Evolutionary conservation across 2,113 vertebrate genomes (phyloP), one percentile per base, ranked within the genome.

Genomic region (Chaetura pelagica): DNA sequence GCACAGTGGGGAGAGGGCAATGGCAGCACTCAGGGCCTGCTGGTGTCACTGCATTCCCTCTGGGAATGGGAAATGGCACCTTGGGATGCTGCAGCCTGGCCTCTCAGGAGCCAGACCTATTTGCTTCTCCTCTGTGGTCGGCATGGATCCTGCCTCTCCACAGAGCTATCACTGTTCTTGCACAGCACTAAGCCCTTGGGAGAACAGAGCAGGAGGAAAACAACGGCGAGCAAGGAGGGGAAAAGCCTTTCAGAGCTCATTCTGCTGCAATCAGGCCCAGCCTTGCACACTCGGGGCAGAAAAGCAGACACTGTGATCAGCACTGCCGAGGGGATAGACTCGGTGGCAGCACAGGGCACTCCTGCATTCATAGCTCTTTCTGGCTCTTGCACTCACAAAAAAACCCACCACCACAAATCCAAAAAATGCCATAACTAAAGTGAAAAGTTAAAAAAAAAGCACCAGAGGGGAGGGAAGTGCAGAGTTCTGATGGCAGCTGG

Each of bases 241-340:
- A 76, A 75, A 81, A 75, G 10, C 7, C 49, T 40, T 20, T 32
- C 29, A 20, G 29, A 21, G 38, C 32, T 75, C 35, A 9, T 17
- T 81, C 62, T 44, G 62, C 35, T 75, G 42, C 44, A 23, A 20
- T 17, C 1, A 0, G 19, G 32, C 44, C 22, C 54, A 35, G 72
- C 20, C 78, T 30, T 55, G 73, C 30, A 16, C 1, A 0, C 30
- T 22, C 0, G 0, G 40, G 40, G 73, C 10, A 2, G 2, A 24
- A 73, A 73, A 49, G 38, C 40, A 55, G 73, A 30, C 3, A 6
- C 34, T 23, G 40, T 5, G 67, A 67, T 17, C n/a, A 48, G n/a
- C 61, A n/a, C 4, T 1, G 1, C 46, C 35, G 59, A 1, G 1
- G 40, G 34, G 61, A 57, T 19, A n/a, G 48, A 20, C 16, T 26